A percentile compares a stretch with the other conserved stretches of the same genome.
phyloP scores from a whole-genome alignment of 2,888 invertebrate species.

The Coleophora deauratella region DNA sequence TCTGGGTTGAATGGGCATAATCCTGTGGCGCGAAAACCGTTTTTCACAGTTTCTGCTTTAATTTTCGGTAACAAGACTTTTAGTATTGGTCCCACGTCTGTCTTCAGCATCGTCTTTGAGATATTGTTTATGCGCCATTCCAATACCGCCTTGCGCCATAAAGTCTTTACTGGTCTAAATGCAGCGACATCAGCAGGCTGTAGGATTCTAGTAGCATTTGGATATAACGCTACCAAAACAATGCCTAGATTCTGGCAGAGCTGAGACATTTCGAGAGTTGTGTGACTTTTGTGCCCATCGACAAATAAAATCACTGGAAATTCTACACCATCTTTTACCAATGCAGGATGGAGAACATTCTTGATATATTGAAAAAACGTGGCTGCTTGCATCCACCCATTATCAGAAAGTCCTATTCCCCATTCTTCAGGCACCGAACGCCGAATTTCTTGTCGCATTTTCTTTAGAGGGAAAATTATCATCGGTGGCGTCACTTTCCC shows the following conservation, averaged over 20 bases:
- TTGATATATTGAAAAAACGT: constrained; percentile 16
- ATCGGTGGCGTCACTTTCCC: constrained; percentile 17
- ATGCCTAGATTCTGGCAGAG: constrained; percentile 9
- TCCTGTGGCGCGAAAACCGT: constrained; percentile 4
- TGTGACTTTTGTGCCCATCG: constrained; percentile 20
- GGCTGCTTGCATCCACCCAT: constrained; percentile 19
- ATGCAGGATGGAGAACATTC: constrained; percentile 16
- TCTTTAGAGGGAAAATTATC: constrained; percentile 22
- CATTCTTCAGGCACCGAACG: constrained; percentile 14
- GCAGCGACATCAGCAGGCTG: constrained; percentile 16
- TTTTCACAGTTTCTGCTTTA: not conserved
- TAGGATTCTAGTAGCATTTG: constrained; percentile 16
- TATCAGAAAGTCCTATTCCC: constrained; percentile 18
- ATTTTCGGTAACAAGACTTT: not conserved
- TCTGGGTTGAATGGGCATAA: constrained; percentile 2
- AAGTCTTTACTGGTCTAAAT: constrained; percentile 1
- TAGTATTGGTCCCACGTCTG: constrained; percentile 1
- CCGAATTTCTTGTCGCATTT: constrained; percentile 14
- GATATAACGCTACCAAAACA: constrained; percentile 17
- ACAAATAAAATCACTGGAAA: constrained; percentile 19
- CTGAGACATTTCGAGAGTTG: constrained; percentile 15
- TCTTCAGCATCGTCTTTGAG: not conserved
- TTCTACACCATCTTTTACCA: constrained; percentile 11
- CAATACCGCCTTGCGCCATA: not conserved
- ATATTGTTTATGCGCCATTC: constrained; percentile 1